These are phyloP conservation scores for Cassiopea xamachana DNA, from an alignment of 30 jellyfish, hydroid and myxozoan genomes.

Conservation along the genomic window DNA sequence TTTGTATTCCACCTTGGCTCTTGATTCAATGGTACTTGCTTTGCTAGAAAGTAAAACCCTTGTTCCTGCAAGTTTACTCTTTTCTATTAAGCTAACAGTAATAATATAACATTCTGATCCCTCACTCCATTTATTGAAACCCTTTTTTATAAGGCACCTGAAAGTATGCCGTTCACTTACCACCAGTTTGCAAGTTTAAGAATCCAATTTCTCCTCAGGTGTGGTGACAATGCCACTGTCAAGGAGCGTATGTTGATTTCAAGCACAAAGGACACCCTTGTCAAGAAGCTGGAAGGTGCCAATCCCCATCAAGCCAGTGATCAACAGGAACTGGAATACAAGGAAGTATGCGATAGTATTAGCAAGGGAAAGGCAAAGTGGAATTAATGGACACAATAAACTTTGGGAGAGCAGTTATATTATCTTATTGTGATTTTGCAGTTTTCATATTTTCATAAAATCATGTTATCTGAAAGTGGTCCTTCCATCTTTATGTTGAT, in stretches of 20 bases:
- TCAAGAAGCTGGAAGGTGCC: conserved; percentile 13
- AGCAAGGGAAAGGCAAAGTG: conserved; percentile 12
- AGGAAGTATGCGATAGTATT: neutral
- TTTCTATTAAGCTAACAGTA: too few relatives aligned
- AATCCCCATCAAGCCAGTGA: conserved; percentile 1
- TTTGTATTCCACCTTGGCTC: too few relatives aligned
- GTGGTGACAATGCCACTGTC: conserved; percentile 7
- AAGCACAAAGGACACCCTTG: conserved; percentile 2
- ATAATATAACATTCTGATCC: too few relatives aligned
- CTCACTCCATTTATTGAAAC: too few relatives aligned
- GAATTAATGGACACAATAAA: neutral
- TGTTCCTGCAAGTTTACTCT: too few relatives aligned
- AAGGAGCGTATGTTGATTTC: conserved; percentile 12
- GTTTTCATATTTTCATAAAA: conserved; percentile 5
- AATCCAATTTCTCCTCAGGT: neutral
- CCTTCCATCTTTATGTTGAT: neutral
- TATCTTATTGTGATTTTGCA: conserved; percentile 12
- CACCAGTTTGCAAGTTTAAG: neutral
- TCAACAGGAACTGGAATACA: conserved; percentile 9
- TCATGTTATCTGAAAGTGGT: neutral
- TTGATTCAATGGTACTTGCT: too few relatives aligned
- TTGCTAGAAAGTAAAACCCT: too few relatives aligned
- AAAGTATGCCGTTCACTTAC: too few relatives aligned
- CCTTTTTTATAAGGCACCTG: too few relatives aligned
- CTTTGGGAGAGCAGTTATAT: conserved; percentile 19